Evolutionary conservation across 2,113 vertebrate species (phyloP).

Genomic region (Mormyrus lacerda): DNA sequence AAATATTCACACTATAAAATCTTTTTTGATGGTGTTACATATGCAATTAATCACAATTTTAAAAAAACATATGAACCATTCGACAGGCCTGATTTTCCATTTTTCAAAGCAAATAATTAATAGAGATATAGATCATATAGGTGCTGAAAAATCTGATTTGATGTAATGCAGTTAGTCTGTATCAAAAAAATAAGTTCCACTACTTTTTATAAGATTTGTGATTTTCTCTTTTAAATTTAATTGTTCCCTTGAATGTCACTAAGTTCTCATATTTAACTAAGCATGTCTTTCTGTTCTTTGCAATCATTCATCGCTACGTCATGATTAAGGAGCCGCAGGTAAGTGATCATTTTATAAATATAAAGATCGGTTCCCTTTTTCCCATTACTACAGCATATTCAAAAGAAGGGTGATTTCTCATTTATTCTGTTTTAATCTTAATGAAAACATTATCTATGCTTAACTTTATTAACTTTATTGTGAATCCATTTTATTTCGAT

Average conservation of each 20-base stretch:
- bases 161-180: background rate
- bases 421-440: background rate
- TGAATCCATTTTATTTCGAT: background rate
- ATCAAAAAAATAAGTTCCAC: background rate
- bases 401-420: background rate
- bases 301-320: background rate
- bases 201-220: background rate
- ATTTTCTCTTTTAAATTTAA: background rate
- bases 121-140: background rate
- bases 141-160: background rate
- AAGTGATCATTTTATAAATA: background rate
- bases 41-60: background rate
- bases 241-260: background rate
- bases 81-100: background rate
- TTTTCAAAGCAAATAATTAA: too few relatives aligned
- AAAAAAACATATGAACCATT: background rate
- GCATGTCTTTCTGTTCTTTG: background rate
- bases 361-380: background rate
- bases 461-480: background rate
- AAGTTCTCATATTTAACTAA: background rate
- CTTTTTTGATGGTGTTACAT: background rate
- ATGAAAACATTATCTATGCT: background rate
- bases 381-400: background rate
- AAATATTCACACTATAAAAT: background rate
- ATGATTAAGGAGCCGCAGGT: background rate